phyloP scores from a whole-genome alignment of 2,797 vertebrate genomes.

The Oceanodroma leucorhoa region DNA sequence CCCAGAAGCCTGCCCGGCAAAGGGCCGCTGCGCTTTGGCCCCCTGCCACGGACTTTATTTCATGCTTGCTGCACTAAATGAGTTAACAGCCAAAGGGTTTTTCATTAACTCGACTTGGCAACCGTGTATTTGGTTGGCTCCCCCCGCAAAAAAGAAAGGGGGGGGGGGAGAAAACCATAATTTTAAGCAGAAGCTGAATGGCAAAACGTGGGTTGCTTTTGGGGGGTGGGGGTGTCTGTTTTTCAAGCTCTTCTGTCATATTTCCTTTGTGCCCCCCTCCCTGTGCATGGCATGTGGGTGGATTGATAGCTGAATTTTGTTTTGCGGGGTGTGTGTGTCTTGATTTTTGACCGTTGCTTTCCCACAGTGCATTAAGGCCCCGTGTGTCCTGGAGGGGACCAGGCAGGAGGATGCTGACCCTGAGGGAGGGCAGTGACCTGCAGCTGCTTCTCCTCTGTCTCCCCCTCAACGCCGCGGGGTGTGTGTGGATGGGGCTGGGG shows the following conservation, averaged over 20 bases:
- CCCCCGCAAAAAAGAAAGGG: too few species aligned
- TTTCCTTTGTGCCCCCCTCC: neutral
- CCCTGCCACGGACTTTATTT: slow-evolving; percentile 56
- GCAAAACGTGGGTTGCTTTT: neutral
- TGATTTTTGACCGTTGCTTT: neutral
- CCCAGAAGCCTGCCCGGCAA: neutral
- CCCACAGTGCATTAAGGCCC: fast-evolving
- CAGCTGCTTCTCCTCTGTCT: neutral
- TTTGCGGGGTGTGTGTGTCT: fast-evolving
- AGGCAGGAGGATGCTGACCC: neutral
- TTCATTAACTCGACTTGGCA: slow-evolving; percentile 71
- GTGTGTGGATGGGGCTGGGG: neutral
- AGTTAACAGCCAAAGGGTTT: slow-evolving; percentile 71
- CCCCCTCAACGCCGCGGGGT: fast-evolving
- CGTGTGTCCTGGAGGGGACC: neutral
- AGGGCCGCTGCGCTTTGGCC: slow-evolving; percentile 50
- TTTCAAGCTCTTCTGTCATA: neutral
- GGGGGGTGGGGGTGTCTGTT: neutral
- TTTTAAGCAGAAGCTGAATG: neutral
- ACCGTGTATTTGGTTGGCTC: slow-evolving; percentile 2
- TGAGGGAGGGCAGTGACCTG: neutral
- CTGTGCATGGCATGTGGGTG: fast-evolving
- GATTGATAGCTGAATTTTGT: neutral
- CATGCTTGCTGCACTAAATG: slow-evolving; percentile 66
- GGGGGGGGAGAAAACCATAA: neutral